Evolutionary conservation across 2,888 invertebrate genomes (phyloP).

Genomic region (Hirudinaria manillensis): DNA sequence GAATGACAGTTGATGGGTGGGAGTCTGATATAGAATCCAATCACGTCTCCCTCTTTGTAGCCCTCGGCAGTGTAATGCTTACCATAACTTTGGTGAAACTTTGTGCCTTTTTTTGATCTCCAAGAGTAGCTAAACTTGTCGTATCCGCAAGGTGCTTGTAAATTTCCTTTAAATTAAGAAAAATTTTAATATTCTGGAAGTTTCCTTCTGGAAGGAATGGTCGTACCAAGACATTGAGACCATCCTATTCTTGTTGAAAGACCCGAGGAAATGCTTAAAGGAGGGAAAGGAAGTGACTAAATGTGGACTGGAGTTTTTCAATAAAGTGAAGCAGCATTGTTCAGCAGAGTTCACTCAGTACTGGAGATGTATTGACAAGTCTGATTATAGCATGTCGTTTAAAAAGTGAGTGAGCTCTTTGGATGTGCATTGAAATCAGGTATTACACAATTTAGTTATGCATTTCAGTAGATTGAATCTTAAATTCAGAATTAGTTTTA

Average conservation of each 20-base stretch:
- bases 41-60: slow-evolving; percentile 81
- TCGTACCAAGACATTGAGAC: slow-evolving; percentile 69
- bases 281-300: slow-evolving; percentile 85
- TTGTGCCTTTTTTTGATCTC: slow-evolving; percentile 74
- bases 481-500: background rate
- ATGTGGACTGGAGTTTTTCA: slow-evolving; percentile 84
- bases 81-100: slow-evolving; percentile 82
- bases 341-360: slow-evolving; percentile 76
- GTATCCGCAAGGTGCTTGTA: slow-evolving; percentile 90
- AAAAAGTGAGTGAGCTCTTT: slow-evolving; percentile 58
- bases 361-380: slow-evolving; percentile 76
- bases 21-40: slow-evolving; percentile 82
- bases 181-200: slow-evolving; percentile 7
- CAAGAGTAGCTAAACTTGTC: slow-evolving; percentile 98
- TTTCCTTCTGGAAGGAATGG: background rate
- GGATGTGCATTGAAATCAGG: no score
- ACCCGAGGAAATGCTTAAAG: slow-evolving; percentile 81
- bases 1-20: slow-evolving; percentile 49
- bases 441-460: no score
- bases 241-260: slow-evolving; percentile 84
- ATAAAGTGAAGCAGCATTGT: slow-evolving; percentile 75
- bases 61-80: slow-evolving; percentile 75
- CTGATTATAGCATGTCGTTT: slow-evolving; percentile 66
- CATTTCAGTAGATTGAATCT: no score
- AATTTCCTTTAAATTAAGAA: slow-evolving; percentile 66